A percentile compares a stretch with the other conserved stretches of the same genome.
phyloP scores from a whole-genome alignment of 2,797 vertebrate genomes.

The Tragopan temminckii region DNA sequence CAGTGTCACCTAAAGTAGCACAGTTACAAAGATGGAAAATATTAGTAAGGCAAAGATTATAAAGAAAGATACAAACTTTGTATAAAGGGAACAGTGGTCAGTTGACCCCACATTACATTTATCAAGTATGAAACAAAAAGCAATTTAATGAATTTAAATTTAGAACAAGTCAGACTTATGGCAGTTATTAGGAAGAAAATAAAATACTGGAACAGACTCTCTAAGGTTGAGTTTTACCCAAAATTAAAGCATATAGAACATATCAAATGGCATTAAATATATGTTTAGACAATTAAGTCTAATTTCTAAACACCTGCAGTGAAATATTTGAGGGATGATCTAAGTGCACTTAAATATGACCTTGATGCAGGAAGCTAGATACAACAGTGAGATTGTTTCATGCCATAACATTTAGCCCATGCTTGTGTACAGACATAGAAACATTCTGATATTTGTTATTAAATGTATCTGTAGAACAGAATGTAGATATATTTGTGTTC shows the following conservation, averaged over 20 bases:
- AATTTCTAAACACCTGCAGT: background rate
- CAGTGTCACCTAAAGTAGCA: background rate
- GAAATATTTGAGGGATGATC: background rate
- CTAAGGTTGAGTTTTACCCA: background rate
- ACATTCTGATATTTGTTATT: background rate
- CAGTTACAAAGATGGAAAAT: background rate
- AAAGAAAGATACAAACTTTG: background rate
- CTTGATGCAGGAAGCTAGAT: background rate
- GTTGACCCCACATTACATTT: background rate
- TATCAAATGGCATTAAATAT: background rate
- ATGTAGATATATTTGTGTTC: background rate
- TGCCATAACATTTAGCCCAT: background rate
- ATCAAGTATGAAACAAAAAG: background rate
- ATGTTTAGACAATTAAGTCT: background rate
- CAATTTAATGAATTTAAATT: background rate
- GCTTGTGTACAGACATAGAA: background rate
- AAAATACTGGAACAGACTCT: background rate
- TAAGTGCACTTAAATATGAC: background rate
- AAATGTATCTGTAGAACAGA: background rate
- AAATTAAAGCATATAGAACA: background rate
- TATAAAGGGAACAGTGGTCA: background rate
- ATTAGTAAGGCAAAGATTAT: background rate
- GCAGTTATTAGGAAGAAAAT: background rate
- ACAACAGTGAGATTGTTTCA: background rate
- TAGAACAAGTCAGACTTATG: background rate